These are phyloP conservation scores for Sorex maritimensis DNA, from an alignment of 2,797 vertebrate species.

Conservation along the genomic window DNA sequence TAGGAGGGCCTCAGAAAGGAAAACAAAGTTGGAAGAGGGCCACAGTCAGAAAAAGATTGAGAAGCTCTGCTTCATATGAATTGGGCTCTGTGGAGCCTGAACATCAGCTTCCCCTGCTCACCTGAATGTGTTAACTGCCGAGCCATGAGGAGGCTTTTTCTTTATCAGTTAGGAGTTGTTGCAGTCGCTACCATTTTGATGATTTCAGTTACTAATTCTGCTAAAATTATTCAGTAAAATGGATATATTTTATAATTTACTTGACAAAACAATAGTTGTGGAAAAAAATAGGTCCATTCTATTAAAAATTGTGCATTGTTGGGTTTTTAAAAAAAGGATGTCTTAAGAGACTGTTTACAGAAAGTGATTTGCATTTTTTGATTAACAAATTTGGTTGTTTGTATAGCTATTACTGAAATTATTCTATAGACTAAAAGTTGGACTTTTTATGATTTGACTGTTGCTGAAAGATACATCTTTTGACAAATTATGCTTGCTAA, in stretches of 20 bases:
- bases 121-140: neutral
- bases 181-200: neutral
- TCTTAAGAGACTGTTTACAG: neutral
- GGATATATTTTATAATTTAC: neutral
- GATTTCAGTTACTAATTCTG: neutral
- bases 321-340: neutral
- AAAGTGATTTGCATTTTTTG: slow-evolving; percentile 7
- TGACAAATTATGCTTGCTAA: neutral
- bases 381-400: slow-evolving; percentile 11
- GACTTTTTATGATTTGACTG: neutral
- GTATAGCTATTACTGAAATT: neutral
- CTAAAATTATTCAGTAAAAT: slow-evolving; percentile 49
- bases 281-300: neutral
- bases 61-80: neutral
- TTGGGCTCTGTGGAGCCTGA: neutral
- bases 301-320: neutral
- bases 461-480: slow-evolving; percentile 31
- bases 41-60: no score
- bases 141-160: no score
- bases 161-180: neutral
- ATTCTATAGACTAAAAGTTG: neutral
- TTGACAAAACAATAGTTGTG: neutral
- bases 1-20: no score
- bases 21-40: no score
- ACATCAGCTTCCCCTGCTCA: neutral